phyloP scores from a whole-genome alignment of 1,140 invertebrate genomes.

The Drosophila asahinai region DNA sequence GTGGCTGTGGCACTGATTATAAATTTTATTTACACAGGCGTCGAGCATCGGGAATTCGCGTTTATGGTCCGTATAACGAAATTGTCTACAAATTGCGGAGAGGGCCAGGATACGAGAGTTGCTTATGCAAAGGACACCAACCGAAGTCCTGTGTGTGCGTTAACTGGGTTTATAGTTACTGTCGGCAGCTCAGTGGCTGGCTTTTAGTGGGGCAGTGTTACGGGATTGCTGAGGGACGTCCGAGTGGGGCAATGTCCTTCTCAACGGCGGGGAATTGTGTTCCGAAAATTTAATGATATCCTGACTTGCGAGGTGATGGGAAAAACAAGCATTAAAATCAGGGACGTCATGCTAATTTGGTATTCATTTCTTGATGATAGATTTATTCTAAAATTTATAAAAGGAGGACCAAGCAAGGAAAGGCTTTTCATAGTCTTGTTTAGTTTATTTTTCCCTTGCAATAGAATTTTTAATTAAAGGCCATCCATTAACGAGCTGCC shows the following conservation, averaged over 20 bases:
- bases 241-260: constrained; percentile 3
- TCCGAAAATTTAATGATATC: constrained; percentile 12
- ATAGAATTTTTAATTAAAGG: neutral
- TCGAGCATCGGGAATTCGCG: constrained; percentile 63
- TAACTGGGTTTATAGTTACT: constrained; percentile 56
- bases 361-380: neutral
- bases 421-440: neutral
- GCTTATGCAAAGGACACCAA: constrained; percentile 47
- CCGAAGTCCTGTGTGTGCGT: constrained; percentile 24
- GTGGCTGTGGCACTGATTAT: constrained; percentile 50
- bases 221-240: constrained; percentile 6
- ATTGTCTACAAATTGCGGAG: constrained; percentile 65
- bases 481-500: neutral
- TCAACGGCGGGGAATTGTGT: neutral
- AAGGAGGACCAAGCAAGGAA: too few relatives aligned
- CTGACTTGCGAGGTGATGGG: neutral
- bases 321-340: neutral
- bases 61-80: constrained; percentile 66
- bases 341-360: neutral
- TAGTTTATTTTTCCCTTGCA: too few relatives aligned
- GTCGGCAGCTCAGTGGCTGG: constrained; percentile 41
- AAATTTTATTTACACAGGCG: constrained; percentile 69
- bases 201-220: constrained; percentile 38
- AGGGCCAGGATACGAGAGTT: constrained; percentile 6
- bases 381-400: neutral